Conservation (phyloP, 2,888 invertebrate genomes). For the Hermaeophaga mercurialis region DNA sequence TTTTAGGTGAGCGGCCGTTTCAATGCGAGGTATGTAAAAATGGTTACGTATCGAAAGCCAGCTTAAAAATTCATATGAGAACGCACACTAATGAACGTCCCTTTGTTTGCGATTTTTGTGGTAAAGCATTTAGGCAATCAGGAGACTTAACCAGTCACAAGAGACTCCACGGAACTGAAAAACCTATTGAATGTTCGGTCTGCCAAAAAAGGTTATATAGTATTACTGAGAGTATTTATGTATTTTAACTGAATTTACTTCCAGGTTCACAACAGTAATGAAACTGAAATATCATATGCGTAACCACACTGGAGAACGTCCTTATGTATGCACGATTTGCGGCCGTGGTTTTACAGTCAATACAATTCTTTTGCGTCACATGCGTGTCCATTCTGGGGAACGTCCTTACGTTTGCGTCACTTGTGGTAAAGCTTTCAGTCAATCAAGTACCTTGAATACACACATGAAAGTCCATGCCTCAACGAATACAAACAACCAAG, state of each 20-base stretch:
- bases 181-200: slow-evolving; percentile 57
- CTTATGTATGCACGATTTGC: slow-evolving; percentile 57
- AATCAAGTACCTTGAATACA: slow-evolving; percentile 57
- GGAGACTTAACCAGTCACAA: slow-evolving; percentile 58
- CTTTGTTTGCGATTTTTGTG: slow-evolving; percentile 58
- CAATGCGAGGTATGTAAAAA: slow-evolving; percentile 58
- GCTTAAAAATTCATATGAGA: slow-evolving; percentile 58
- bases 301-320: slow-evolving; percentile 58
- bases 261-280: slow-evolving; percentile 58
- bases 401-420: slow-evolving; percentile 58
- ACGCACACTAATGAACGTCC: slow-evolving; percentile 59
- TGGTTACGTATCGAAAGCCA: slow-evolving; percentile 58
- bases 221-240: slow-evolving; percentile 20
- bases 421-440: slow-evolving; percentile 57
- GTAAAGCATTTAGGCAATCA: slow-evolving; percentile 58
- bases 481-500: slow-evolving; percentile 39
- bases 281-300: slow-evolving; percentile 59
- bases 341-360: slow-evolving; percentile 58
- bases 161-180: slow-evolving; percentile 57
- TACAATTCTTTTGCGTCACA: slow-evolving; percentile 56
- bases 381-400: slow-evolving; percentile 58
- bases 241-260: slow-evolving; percentile 29
- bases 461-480: slow-evolving; percentile 56
- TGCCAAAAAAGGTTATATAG: slow-evolving; percentile 54
- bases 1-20: slow-evolving; percentile 56